phyloP scores from a whole-genome alignment of 2,797 vertebrate species.

The Taeniopygia guttata region DNA sequence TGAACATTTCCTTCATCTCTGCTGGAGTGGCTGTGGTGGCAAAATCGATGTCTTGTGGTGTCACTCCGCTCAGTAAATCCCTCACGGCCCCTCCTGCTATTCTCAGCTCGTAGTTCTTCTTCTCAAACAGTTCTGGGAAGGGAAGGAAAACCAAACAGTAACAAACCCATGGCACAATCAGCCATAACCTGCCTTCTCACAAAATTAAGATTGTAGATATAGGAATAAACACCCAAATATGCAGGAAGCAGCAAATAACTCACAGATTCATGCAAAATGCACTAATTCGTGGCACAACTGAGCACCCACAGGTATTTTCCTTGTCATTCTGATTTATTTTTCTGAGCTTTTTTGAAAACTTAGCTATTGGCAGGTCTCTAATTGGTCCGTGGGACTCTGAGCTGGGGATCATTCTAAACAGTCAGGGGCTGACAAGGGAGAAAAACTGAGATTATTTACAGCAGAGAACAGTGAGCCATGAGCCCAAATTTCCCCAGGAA shows the following conservation, averaged over 20 bases:
- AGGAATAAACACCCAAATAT: neutral
- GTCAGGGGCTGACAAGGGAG: rapidly evolving
- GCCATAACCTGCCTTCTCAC: neutral
- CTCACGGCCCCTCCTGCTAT: conserved; percentile 96
- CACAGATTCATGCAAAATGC: neutral
- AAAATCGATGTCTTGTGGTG: conserved; percentile 93
- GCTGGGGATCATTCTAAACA: neutral
- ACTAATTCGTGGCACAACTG: neutral
- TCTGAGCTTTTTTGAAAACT: neutral
- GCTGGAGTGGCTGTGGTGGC: conserved; percentile 93
- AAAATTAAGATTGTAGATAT: rapidly evolving
- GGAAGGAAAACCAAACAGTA: neutral
- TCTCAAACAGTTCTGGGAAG: conserved; percentile 84
- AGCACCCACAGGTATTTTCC: neutral
- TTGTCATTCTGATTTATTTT: neutral
- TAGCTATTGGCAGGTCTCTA: neutral
- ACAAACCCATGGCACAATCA: neutral
- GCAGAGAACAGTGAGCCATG: rapidly evolving
- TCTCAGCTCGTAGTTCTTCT: conserved; percentile 88
- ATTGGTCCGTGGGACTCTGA: rapidly evolving
- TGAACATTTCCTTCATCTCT: conserved; percentile 93
- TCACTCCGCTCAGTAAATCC: conserved; percentile 87
- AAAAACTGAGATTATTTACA: rapidly evolving
- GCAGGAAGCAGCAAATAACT: neutral
- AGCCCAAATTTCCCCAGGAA: rapidly evolving